These are phyloP conservation scores for Axinella damicornis DNA, from an alignment of 37 sponge, comb jelly and placozoan species.

Conservation along the genomic window DNA sequence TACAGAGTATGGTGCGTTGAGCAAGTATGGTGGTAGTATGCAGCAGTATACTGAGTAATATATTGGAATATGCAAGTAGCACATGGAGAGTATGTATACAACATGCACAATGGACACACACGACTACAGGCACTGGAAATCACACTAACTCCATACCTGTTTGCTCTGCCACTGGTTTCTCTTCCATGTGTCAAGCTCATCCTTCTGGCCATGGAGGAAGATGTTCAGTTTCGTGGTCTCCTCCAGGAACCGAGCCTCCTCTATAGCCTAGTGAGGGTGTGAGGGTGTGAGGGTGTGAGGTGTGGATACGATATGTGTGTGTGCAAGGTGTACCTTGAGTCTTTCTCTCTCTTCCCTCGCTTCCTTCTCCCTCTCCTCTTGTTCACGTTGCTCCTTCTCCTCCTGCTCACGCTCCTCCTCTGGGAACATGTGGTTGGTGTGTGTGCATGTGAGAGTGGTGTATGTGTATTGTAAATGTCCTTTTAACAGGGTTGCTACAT, in stretches of 20 bases:
- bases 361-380: constrained; percentile 45
- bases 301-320: neutral
- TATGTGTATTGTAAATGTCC: no score
- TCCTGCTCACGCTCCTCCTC: constrained; percentile 52
- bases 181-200: constrained; percentile 56
- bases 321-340: neutral
- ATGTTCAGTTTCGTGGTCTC: constrained; percentile 28
- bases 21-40: neutral
- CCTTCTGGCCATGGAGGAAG: neutral
- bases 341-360: constrained; percentile 51
- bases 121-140: no score
- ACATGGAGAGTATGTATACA: no score
- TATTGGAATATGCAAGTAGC: no score
- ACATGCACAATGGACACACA: no score
- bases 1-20: constrained; percentile 1
- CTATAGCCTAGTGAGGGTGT: constrained; percentile 28
- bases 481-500: no score
- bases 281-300: neutral
- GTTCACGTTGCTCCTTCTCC: constrained; percentile 43
- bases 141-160: constrained; percentile 27
- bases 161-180: constrained; percentile 18
- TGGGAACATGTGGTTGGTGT: constrained; percentile 1
- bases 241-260: constrained; percentile 57
- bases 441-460: neutral
- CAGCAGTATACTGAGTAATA: neutral